Evolutionary conservation across 2,888 invertebrate species (phyloP), one percentile per base, ranked within the genome.

Genomic region (Omphaloscelis lunosa): DNA sequence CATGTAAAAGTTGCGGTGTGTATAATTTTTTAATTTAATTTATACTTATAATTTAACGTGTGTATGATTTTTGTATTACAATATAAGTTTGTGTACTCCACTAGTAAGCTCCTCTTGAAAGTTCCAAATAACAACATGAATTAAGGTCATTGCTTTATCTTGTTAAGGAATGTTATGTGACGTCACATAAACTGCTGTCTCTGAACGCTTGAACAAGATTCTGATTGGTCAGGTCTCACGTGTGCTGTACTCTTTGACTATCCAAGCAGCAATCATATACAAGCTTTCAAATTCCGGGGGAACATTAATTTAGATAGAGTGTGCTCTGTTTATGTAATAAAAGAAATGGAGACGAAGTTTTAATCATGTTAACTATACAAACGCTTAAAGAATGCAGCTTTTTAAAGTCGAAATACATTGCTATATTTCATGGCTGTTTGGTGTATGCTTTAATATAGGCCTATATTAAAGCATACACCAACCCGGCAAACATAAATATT

Each of bases 61-160:
- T 81, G 48, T 72, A 65, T 67, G 12, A 72, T 78, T 74, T 77
- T 39, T 77, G n/a, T 77, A 78, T 72, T 73, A 58, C 12, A 56
- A 39, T 72, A 70, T 80, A 72, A 72, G 71, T 76, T 72, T 61
- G n/a, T 68, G 45, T 74, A 69, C 27, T 65, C 72, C 59, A 62
- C 12, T 48, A 53, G 39, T 53, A 61, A 65, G 45, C 73, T 79
- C 56, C 48, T 79, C 20, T 74, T 39, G 8, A 61, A 86, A 86
- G 83, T 74, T 83, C 83, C 86, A 85, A 65, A 85, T 68, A 70
- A 58, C 66, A 75, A 79, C 83, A 79, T 83, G 79, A 79, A 83
- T 69, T 66, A 79, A 62, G 83, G 53, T 71, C 80, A 77, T 79
- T 76, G 84, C 72, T 86, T 72, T 76, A 72, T 79, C 77, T 80